Conservation (phyloP, 2,888 invertebrate species). For the Pandemis heparana region DNA sequence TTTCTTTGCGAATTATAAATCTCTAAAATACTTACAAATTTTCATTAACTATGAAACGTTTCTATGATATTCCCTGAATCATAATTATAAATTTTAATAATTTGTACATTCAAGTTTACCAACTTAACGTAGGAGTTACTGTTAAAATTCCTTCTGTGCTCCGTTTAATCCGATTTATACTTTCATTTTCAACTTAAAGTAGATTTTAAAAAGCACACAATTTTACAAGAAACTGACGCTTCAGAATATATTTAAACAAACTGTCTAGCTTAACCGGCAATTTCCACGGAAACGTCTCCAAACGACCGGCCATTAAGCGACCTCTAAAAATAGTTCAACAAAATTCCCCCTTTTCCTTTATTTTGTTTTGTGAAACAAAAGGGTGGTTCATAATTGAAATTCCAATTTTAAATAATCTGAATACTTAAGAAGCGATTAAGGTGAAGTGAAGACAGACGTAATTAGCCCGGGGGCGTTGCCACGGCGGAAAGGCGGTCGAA, state of each 20-base stretch:
- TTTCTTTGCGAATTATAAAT: no score
- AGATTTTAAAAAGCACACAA: neutral
- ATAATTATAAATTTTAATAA: no score
- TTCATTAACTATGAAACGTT: no score
- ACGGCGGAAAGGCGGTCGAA: conserved; percentile 13
- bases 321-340: neutral
- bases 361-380: conserved; percentile 11
- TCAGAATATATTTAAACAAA: neutral
- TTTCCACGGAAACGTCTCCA: neutral
- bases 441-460: conserved; percentile 20
- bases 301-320: conserved; percentile 2
- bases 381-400: conserved; percentile 27
- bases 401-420: conserved; percentile 29
- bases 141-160: no score
- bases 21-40: no score
- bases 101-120: no score
- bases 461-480: conserved; percentile 35
- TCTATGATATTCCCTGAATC: no score
- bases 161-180: neutral
- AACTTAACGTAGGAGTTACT: no score
- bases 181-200: neutral
- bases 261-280: neutral
- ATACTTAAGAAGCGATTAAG: conserved; percentile 36
- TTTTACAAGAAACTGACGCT: neutral
- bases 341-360: neutral